phyloP scores from a whole-genome alignment of 2,797 vertebrate genomes.

The Cyprinella venusta region DNA sequence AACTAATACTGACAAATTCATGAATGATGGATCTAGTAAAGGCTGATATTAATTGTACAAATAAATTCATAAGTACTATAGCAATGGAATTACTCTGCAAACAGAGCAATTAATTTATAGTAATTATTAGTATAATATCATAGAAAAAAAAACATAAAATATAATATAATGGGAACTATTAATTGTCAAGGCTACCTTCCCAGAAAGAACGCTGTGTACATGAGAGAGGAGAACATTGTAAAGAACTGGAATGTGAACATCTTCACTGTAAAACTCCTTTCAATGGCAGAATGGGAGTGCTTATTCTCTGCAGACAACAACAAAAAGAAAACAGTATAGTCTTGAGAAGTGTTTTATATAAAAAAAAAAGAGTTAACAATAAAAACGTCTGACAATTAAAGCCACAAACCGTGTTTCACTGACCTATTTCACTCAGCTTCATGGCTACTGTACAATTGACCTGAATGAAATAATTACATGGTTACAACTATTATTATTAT shows the following conservation, averaged over 20 bases:
- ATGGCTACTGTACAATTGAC: slow-evolving; percentile 85
- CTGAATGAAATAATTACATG: slow-evolving; percentile 70
- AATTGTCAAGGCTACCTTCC: slow-evolving; percentile 80
- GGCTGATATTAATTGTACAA: not conserved
- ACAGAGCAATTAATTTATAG: no score
- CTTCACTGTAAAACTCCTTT: slow-evolving; percentile 90
- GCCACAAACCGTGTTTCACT: slow-evolving; percentile 50
- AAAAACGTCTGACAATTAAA: not conserved
- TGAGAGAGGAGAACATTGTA: slow-evolving; percentile 91
- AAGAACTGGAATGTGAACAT: slow-evolving; percentile 98
- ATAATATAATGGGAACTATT: not conserved
- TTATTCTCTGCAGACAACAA: slow-evolving; percentile 80
- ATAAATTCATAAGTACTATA: no score
- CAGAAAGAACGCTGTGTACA: slow-evolving; percentile 94
- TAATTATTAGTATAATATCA: not conserved
- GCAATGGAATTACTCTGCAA: no score
- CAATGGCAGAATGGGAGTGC: slow-evolving; percentile 81
- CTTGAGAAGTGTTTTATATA: not conserved
- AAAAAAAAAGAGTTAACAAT: not conserved
- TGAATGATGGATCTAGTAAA: not conserved
- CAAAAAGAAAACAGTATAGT: slow-evolving; percentile 6
- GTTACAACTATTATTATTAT: not conserved
- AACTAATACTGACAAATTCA: not conserved
- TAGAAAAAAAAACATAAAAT: no score
- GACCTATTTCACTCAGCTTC: slow-evolving; percentile 89